Evolutionary conservation across 2,797 vertebrate species (phyloP).

Genomic region (Microchirus variegatus): DNA sequence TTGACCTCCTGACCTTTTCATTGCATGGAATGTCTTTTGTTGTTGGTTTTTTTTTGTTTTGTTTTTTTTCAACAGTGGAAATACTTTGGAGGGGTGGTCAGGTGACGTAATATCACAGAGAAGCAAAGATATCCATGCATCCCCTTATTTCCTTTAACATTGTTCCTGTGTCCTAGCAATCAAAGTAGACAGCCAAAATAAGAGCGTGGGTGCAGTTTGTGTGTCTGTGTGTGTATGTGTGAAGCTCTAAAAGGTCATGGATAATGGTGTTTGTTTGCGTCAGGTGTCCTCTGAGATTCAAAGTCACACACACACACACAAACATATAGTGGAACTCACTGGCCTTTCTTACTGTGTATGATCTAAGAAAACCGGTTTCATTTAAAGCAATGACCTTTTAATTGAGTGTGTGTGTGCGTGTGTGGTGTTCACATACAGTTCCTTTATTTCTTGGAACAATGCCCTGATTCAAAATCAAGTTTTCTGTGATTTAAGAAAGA

Average conservation of each 20-base stretch:
- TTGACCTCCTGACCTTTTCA: constrained; percentile 43
- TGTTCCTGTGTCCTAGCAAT: constrained; percentile 19
- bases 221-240: constrained; percentile 10
- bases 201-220: constrained; percentile 5
- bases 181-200: constrained; percentile 14
- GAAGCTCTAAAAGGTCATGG: constrained; percentile 30
- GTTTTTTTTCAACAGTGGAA: constrained; percentile 30
- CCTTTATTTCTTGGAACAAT: background rate
- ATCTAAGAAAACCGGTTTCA: constrained; percentile 45
- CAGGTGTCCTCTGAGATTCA: constrained; percentile 34
- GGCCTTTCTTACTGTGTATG: constrained; percentile 6
- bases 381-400: constrained; percentile 9
- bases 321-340: constrained; percentile 22
- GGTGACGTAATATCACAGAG: constrained; percentile 6
- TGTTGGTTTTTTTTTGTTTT: background rate
- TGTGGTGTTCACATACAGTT: background rate
- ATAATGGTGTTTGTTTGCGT: constrained; percentile 43
- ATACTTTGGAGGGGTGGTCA: constrained; percentile 22
- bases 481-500: too few species aligned
- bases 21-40: constrained; percentile 24
- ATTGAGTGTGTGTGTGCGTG: constrained; percentile 11
- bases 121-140: too few species aligned
- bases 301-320: constrained; percentile 11
- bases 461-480: too few species aligned
- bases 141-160: constrained; percentile 38